A percentile compares a stretch with the other conserved stretches of the same genome.
Evolutionary conservation across 2,888 invertebrate species (phyloP).

Genomic region (Metellina segmentata): DNA sequence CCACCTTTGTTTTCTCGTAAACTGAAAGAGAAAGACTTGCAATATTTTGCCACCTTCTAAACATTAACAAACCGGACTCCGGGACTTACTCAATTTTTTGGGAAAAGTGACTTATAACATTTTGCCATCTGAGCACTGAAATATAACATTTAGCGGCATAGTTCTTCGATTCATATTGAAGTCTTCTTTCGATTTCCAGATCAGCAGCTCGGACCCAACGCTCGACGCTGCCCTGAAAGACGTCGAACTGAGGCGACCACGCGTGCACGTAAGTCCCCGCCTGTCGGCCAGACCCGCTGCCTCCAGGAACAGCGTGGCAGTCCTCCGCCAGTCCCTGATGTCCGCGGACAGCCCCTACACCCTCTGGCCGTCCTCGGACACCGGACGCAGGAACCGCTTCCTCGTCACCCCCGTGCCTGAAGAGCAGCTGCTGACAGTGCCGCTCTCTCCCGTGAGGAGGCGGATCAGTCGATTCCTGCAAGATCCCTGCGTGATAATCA

Average conservation of each 20-base stretch:
- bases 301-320: constrained; percentile 48
- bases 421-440: constrained; percentile 32
- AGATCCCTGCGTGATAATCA: constrained; percentile 63
- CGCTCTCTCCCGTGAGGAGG: constrained; percentile 49
- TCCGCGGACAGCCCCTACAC: constrained; percentile 76
- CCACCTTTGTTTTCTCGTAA: no score
- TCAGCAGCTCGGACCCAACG: neutral
- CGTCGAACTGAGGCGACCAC: constrained; percentile 59
- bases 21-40: no score
- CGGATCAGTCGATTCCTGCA: constrained; percentile 66
- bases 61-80: no score
- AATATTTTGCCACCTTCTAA: no score
- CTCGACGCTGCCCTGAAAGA: constrained; percentile 52
- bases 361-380: constrained; percentile 74
- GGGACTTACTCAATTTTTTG: no score
- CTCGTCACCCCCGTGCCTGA: constrained; percentile 64
- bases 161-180: no score
- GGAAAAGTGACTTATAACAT: no score
- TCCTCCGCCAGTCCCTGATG: constrained; percentile 73
- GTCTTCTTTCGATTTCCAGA: constrained; percentile 10
- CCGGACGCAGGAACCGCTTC: constrained; percentile 20
- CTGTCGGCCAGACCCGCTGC: neutral
- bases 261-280: constrained; percentile 26
- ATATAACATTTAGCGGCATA: no score
- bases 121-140: no score